Conservation (phyloP, 1,140 invertebrate genomes). For the Papilio polytes region DNA sequence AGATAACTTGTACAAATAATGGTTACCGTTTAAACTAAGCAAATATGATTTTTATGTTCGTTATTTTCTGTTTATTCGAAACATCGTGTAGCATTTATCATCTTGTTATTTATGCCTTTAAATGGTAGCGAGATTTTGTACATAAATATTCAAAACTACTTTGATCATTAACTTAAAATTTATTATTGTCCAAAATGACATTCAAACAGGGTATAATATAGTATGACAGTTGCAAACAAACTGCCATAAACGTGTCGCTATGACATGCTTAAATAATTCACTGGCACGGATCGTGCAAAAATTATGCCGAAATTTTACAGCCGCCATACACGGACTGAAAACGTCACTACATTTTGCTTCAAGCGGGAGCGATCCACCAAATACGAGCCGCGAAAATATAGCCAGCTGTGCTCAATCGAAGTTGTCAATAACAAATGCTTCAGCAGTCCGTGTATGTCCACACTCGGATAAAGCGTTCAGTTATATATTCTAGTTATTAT, state of each 20-base stretch:
- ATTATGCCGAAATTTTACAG: conserved; percentile 5
- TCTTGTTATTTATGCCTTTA: conserved; percentile 4
- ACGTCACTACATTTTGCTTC: neutral
- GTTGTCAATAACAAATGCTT: no score
- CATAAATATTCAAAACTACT: neutral
- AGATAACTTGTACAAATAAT: neutral
- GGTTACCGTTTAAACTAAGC: neutral
- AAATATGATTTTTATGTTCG: neutral
- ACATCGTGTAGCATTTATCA: neutral
- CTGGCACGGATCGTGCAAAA: conserved; percentile 13
- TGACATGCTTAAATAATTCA: conserved; percentile 38
- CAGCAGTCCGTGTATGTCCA: neutral
- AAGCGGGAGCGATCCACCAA: neutral
- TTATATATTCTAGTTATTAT: conserved; percentile 43
- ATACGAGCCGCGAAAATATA: neutral
- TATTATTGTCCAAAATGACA: conserved; percentile 8
- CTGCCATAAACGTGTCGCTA: conserved; percentile 20
- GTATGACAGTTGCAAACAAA: conserved; percentile 29
- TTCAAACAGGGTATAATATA: conserved; percentile 11
- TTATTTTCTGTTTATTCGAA: neutral
- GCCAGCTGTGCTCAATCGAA: no score
- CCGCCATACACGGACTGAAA: neutral
- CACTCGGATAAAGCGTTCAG: conserved; percentile 18
- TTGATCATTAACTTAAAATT: conserved; percentile 17
- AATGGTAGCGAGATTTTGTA: neutral